Conservation (phyloP, 1,140 invertebrate species). For the Sinonovacula constricta region DNA sequence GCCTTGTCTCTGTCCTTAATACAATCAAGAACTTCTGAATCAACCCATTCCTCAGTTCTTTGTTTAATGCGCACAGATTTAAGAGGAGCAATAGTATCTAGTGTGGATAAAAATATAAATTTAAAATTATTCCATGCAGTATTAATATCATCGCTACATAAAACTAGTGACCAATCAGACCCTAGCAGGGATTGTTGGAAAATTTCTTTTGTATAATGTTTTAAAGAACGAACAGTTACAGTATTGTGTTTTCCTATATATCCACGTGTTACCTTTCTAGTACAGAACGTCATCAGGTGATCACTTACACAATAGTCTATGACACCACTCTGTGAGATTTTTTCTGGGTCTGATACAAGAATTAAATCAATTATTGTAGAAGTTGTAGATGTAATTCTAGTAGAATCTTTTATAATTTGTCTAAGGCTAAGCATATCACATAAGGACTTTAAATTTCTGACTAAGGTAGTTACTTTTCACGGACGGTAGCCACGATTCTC, state of each 20-base stretch:
- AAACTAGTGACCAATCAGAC: background rate
- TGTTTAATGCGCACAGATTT: constrained; percentile 20
- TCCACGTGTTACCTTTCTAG: constrained; percentile 15
- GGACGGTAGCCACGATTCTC: too few relatives aligned
- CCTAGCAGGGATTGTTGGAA: background rate
- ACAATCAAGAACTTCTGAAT: constrained; percentile 4
- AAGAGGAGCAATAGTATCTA: constrained; percentile 13
- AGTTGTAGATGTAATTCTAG: background rate
- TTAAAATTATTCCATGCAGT: background rate
- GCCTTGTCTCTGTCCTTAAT: constrained; percentile 22
- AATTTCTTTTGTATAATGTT: background rate
- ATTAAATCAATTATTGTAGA: constrained; percentile 5
- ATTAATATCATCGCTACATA: constrained; percentile 17
- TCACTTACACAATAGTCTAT: constrained; percentile 21
- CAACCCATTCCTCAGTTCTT: constrained; percentile 34
- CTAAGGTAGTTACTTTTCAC: too few relatives aligned
- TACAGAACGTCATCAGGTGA: constrained; percentile 32
- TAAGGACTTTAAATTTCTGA: background rate
- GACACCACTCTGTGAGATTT: background rate
- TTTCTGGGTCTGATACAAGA: background rate
- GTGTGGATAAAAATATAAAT: constrained; percentile 1
- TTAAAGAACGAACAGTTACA: background rate
- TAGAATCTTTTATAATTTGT: constrained; percentile 5
- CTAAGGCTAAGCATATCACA: constrained; percentile 5
- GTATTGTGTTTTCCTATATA: constrained; percentile 21